phyloP scores from a whole-genome alignment of 2,797 vertebrate genomes.

The Nannoperca obscura region DNA sequence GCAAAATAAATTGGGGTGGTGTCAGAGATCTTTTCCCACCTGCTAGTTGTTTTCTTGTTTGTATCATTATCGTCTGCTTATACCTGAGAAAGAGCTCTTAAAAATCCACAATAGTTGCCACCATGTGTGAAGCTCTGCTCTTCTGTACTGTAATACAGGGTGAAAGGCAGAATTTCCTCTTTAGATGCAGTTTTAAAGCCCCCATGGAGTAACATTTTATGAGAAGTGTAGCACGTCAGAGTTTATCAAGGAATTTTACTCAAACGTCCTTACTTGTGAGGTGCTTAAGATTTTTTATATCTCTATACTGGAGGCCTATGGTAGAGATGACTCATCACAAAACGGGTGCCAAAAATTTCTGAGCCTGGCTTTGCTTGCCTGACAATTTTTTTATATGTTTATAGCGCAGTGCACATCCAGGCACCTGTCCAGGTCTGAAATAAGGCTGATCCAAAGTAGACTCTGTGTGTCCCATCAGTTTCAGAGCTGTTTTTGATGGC shows the following conservation, averaged over 20 bases:
- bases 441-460: slow-evolving; percentile 48
- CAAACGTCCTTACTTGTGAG: slow-evolving; percentile 45
- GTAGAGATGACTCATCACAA: slow-evolving; percentile 57
- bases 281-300: slow-evolving; percentile 50
- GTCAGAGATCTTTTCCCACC: slow-evolving; percentile 11
- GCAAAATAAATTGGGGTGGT: slow-evolving; percentile 1
- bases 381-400: slow-evolving; percentile 43
- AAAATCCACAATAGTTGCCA: slow-evolving; percentile 30
- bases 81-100: slow-evolving; percentile 16
- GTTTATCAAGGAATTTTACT: slow-evolving; percentile 61
- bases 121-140: slow-evolving; percentile 30
- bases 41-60: slow-evolving; percentile 18
- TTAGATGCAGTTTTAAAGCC: slow-evolving; percentile 44
- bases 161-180: slow-evolving; percentile 37
- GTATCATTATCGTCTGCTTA: slow-evolving; percentile 13
- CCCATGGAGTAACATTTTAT: slow-evolving; percentile 40
- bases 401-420: slow-evolving; percentile 41
- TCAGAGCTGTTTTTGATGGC: slow-evolving; percentile 46
- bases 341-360: slow-evolving; percentile 50
- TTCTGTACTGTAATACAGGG: slow-evolving; percentile 15
- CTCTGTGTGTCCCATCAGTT: slow-evolving; percentile 36
- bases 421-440: slow-evolving; percentile 52
- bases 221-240: slow-evolving; percentile 27
- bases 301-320: slow-evolving; percentile 29
- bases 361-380: slow-evolving; percentile 36